A percentile compares a stretch with the other conserved stretches of the same genome.
Conservation (phyloP, 2,113 vertebrate species). For the Sitta europaea region DNA sequence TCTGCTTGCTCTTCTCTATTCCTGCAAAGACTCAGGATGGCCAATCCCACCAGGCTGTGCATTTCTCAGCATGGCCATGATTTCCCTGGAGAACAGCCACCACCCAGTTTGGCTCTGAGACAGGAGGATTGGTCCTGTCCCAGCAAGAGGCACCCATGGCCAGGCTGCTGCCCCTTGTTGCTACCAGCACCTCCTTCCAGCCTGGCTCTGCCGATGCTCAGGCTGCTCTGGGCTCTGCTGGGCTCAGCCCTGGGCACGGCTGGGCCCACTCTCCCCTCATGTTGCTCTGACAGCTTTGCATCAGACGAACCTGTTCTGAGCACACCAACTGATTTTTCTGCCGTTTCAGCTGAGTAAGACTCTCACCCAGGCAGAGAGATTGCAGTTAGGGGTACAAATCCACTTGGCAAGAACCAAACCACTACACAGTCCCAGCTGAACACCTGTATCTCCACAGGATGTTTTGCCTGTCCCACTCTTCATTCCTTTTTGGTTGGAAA, state of each 20-base stretch:
- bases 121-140: accelerated
- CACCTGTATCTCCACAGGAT: neutral
- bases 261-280: neutral
- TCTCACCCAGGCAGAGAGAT: slow-evolving; percentile 53
- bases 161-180: accelerated
- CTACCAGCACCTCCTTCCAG: neutral
- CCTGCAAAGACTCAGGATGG: neutral
- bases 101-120: neutral
- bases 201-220: neutral
- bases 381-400: slow-evolving; percentile 54
- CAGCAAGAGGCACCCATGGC: neutral
- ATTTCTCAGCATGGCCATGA: accelerated
- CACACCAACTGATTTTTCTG: neutral
- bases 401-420: slow-evolving; percentile 52
- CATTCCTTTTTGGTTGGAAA: slow-evolving; percentile 56
- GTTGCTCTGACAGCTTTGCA: neutral
- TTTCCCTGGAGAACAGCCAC: neutral
- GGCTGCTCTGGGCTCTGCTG: neutral
- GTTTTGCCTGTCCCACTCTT: neutral
- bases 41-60: neutral
- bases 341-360: slow-evolving; percentile 8
- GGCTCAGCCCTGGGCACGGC: neutral
- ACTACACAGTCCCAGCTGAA: slow-evolving; percentile 19
- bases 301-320: neutral
- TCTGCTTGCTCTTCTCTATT: neutral